A percentile compares a stretch with the other conserved stretches of the same genome.
Conservation (phyloP, 1,140 invertebrate genomes). For the Drosophila lowei region DNA sequence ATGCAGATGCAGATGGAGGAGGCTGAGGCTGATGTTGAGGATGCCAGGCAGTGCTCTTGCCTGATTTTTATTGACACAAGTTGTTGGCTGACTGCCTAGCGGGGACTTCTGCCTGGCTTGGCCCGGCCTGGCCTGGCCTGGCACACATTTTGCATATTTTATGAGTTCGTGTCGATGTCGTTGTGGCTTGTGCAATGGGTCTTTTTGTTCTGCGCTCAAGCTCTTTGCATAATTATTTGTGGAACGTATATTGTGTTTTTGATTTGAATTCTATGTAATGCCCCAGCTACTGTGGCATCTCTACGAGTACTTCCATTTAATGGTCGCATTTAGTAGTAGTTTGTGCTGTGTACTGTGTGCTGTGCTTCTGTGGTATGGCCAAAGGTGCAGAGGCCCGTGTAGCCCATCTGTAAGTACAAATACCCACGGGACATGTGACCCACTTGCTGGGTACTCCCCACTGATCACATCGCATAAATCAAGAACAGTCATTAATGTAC, state of each 20-base stretch:
- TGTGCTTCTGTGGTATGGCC: not conserved
- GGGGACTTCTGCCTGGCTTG: slow-evolving; percentile 23
- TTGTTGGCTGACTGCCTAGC: slow-evolving; percentile 59
- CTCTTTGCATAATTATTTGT: slow-evolving; percentile 76
- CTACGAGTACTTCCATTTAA: slow-evolving; percentile 35
- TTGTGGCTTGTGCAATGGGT: slow-evolving; percentile 64
- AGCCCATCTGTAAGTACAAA: slow-evolving; percentile 50
- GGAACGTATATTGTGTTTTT: slow-evolving; percentile 57
- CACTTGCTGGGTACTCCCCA: slow-evolving; percentile 51
- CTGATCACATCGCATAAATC: slow-evolving; percentile 62
- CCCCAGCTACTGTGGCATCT: slow-evolving; percentile 36
- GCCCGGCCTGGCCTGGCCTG: slow-evolving; percentile 51
- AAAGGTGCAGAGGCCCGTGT: slow-evolving; percentile 20
- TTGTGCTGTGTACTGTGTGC: not conserved
- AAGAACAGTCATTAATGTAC: slow-evolving; percentile 67
- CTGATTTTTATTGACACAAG: slow-evolving; percentile 80
- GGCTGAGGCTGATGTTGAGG: slow-evolving; percentile 41
- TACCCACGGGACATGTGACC: slow-evolving; percentile 75
- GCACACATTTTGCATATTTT: slow-evolving; percentile 80
- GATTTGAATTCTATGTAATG: slow-evolving; percentile 66
- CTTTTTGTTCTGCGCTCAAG: slow-evolving; percentile 45
- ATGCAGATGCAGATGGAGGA: not conserved
- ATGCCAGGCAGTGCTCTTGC: slow-evolving; percentile 58
- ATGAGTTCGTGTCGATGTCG: slow-evolving; percentile 76
- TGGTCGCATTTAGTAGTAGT: slow-evolving; percentile 32